A percentile compares a stretch with the other conserved stretches of the same genome.
Evolutionary conservation across 1,140 invertebrate species (phyloP).

Genomic region (Calliphora vicina): DNA sequence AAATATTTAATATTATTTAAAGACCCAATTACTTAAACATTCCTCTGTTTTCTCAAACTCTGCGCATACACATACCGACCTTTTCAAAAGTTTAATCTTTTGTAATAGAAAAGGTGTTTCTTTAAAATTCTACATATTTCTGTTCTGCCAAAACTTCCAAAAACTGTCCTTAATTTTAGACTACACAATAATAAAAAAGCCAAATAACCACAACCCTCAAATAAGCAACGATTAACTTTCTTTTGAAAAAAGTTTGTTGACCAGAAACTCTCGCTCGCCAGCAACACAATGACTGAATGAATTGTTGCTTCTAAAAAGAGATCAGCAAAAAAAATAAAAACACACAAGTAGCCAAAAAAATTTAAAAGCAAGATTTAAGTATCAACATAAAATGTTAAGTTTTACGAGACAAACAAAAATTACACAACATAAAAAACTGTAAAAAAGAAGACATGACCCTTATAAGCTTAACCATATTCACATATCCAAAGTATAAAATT

Average conservation of each 20-base stretch:
- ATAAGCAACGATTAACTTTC: slow-evolving; percentile 18
- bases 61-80: background rate
- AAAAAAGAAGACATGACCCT: background rate
- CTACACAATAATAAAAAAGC: background rate
- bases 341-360: too few species aligned
- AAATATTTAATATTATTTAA: background rate
- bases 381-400: slow-evolving; percentile 23
- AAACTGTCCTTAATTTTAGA: background rate
- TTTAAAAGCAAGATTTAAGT: slow-evolving; percentile 18
- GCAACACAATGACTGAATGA: background rate
- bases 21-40: slow-evolving; percentile 6
- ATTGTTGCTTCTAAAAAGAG: background rate
- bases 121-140: background rate
- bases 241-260: slow-evolving; percentile 25
- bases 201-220: background rate
- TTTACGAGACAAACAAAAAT: background rate
- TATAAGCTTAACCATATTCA: background rate
- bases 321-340: too few species aligned
- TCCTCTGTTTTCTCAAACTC: background rate
- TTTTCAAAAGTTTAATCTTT: background rate
- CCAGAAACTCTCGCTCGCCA: background rate
- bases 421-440: background rate
- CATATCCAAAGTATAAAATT: background rate
- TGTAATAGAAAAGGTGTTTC: slow-evolving; percentile 20
- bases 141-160: background rate